phyloP scores from a whole-genome alignment of 1,140 invertebrate genomes.

The Chlorops oryzae region DNA sequence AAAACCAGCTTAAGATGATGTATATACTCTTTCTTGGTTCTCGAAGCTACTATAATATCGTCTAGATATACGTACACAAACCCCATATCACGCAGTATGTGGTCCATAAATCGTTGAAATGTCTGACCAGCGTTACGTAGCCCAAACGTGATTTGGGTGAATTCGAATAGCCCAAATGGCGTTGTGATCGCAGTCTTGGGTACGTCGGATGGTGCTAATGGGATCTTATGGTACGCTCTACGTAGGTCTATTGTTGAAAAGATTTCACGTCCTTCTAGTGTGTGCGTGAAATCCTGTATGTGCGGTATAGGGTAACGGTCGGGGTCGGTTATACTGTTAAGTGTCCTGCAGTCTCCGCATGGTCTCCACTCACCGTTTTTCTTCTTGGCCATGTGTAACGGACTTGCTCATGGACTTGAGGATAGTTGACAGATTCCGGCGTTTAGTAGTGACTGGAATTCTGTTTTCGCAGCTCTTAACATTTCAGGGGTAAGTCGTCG shows the following conservation, averaged over 20 bases:
- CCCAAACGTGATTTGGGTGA: conserved; percentile 42
- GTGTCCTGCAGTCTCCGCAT: conserved; percentile 47
- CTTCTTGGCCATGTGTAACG: conserved; percentile 46
- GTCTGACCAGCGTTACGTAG: conserved; percentile 39
- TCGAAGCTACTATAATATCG: conserved; percentile 51
- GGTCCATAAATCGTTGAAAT: conserved; percentile 51
- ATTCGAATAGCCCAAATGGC: conserved; percentile 46
- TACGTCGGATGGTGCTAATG: conserved; percentile 31
- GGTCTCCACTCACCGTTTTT: conserved; percentile 35
- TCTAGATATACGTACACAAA: conserved; percentile 43
- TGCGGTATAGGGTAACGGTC: conserved; percentile 3
- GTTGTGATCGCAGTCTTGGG: conserved; percentile 41
- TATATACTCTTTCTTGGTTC: conserved; percentile 27
- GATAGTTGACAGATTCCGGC: conserved; percentile 38
- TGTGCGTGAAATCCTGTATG: conserved; percentile 6
- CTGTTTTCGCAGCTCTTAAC: conserved; percentile 21
- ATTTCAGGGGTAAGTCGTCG: conserved; percentile 39
- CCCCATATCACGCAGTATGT: conserved; percentile 42
- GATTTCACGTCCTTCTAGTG: not conserved
- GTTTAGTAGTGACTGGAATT: conserved; percentile 17
- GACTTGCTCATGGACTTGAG: conserved; percentile 46
- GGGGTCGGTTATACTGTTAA: conserved; percentile 35
- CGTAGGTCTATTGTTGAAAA: conserved; percentile 1
- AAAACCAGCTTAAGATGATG: conserved; percentile 26
- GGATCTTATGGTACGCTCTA: conserved; percentile 50